Conservation (phyloP, 2,888 invertebrate species). For the Eupeodes latifasciatus region DNA sequence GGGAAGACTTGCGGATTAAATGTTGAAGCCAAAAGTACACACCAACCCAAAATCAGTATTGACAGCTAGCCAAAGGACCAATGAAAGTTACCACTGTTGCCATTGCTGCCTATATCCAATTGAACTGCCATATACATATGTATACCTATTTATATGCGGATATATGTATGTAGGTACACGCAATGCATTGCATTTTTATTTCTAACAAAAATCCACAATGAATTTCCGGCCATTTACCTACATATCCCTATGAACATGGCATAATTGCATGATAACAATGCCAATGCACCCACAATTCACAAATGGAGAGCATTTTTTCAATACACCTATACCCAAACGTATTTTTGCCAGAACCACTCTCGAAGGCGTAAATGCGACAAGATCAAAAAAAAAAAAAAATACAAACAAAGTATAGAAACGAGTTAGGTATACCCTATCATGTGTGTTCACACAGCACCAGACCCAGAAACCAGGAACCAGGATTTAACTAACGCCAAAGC, state of each 20-base stretch:
- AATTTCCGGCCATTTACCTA: slow-evolving; percentile 44
- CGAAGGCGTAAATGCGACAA: slow-evolving; percentile 2
- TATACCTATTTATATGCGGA: too few species aligned
- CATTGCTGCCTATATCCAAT: slow-evolving; percentile 7
- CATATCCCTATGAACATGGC: background rate
- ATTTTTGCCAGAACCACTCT: slow-evolving; percentile 50
- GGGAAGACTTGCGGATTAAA: slow-evolving; percentile 50
- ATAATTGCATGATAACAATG: slow-evolving; percentile 48
- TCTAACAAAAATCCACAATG: slow-evolving; percentile 48
- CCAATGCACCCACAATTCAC: slow-evolving; percentile 41
- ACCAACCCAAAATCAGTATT: background rate
- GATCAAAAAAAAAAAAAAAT: background rate
- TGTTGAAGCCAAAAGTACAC: slow-evolving; percentile 46
- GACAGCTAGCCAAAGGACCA: background rate
- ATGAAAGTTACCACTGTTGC: slow-evolving; percentile 16
- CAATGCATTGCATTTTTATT: slow-evolving; percentile 40
- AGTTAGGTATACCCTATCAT: slow-evolving; percentile 51
- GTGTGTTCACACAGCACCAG: slow-evolving; percentile 39
- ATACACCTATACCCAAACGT: background rate
- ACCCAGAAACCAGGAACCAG: background rate
- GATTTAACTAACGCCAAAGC: slow-evolving; percentile 63
- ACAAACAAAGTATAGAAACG: background rate
- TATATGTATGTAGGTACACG: background rate
- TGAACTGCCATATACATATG: slow-evolving; percentile 27
- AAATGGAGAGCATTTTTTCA: slow-evolving; percentile 60